Conservation (phyloP, 2,113 vertebrate species). For the Phocoena sinus region DNA sequence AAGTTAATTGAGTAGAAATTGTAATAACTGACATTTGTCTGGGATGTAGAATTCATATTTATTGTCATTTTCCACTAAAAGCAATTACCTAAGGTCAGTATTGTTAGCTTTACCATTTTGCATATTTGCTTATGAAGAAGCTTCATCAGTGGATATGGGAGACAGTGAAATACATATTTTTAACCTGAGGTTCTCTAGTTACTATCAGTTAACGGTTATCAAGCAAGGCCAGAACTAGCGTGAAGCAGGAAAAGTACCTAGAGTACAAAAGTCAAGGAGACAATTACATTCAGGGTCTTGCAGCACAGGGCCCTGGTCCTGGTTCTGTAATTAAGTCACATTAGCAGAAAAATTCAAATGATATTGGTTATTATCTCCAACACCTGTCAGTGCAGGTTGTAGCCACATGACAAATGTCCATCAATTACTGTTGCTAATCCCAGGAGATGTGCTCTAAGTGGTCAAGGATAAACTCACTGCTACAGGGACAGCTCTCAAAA, state of each 20-base stretch:
- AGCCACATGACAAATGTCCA: background rate
- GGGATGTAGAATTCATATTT: background rate
- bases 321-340: background rate
- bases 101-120: background rate
- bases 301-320: background rate
- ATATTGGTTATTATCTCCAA: background rate
- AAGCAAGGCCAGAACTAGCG: background rate
- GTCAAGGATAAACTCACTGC: background rate
- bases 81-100: background rate
- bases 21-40: background rate
- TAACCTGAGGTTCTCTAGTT: background rate
- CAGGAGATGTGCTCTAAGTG: background rate
- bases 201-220: background rate
- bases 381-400: background rate
- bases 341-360: background rate
- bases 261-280: background rate
- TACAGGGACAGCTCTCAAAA: background rate
- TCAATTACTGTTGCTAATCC: background rate
- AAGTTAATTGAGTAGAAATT: background rate
- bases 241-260: background rate
- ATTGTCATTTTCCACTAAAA: background rate
- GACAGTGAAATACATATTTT: background rate
- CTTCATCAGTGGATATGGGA: background rate
- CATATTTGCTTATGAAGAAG: background rate
- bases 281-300: background rate